phyloP scores from a whole-genome alignment of 2,797 vertebrate species.

The Oophaga sylvatica region DNA sequence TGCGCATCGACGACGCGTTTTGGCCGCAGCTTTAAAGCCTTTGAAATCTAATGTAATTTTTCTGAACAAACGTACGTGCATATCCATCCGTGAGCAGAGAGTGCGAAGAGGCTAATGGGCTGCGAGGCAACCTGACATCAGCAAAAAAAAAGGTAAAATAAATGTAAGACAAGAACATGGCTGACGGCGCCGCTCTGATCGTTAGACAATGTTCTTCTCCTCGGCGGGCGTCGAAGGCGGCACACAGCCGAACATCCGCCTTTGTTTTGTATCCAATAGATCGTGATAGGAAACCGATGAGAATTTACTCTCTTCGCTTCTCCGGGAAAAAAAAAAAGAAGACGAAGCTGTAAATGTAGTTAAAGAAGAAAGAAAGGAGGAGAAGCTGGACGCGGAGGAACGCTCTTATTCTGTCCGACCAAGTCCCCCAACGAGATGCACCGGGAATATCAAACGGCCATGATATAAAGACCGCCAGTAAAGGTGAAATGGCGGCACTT shows the following conservation, averaged over 20 bases:
- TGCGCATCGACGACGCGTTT: background rate
- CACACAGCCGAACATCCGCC: constrained; percentile 18
- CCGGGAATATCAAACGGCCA: background rate
- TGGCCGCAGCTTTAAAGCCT: constrained; percentile 5
- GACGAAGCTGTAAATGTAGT: background rate
- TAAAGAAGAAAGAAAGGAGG: background rate
- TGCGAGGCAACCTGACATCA: constrained; percentile 56
- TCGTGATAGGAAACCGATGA: constrained; percentile 15
- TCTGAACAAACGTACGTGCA: constrained; percentile 2
- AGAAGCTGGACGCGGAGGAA: background rate
- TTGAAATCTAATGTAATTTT: constrained; percentile 37
- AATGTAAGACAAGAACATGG: constrained; percentile 38
- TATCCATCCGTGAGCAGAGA: constrained; percentile 43
- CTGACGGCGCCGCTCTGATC: constrained; percentile 6
- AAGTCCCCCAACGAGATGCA: background rate
- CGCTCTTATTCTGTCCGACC: background rate
- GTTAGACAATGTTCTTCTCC: background rate
- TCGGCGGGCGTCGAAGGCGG: background rate
- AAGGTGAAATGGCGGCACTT: constrained; percentile 16
- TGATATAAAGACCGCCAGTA: constrained; percentile 9
- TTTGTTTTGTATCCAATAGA: constrained; percentile 19
- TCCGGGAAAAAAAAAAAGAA: background rate
- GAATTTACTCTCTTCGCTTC: background rate
- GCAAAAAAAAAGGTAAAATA: constrained; percentile 40
- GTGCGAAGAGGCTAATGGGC: constrained; percentile 48